Evolutionary conservation across 92 coral and sea anemone genomes (phyloP), one percentile per base, ranked within the genome.

Genomic region (Hydrozoanthus gracilis): DNA sequence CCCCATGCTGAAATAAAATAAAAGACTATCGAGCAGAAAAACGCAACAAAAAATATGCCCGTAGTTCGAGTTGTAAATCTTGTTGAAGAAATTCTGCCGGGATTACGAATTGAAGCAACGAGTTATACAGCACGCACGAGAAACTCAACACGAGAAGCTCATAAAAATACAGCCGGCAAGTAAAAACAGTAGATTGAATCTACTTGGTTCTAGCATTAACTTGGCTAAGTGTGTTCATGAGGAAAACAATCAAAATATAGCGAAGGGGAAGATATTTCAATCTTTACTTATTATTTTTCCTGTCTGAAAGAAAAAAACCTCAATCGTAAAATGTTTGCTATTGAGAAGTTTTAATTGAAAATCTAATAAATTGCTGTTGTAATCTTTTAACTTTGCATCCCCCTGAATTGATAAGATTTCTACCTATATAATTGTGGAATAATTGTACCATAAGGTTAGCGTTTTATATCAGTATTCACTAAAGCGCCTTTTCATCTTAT

Each of bases 51-150:
- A 44, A 72, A 11, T 9, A 72, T 72, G 54, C 77, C 77, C 48
- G 55, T 72, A 9, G 48, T 72, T 15, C 44, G 50, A 72, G 44
- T 72, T 72, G 77, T 72, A 6, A 51, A 72, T 72, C 48, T 45
- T 46, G 46, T 11, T 11, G 20, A 46, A 45, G 77, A 72, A 44
- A 44, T 72, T 15, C 54, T 72, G 20, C 17, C 54, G 4, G 77
- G 46, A 3, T 12, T 35, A 44, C 4, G 12, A 71, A 13, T 44
- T 12, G 51, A 72, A 4, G 46, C 4, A 9, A 15, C 46, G 48
- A 72, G 44, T 52, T 9, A 72, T 11, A 46, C 77, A 0, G 14
- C 77, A 10, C 16, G 18, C 13, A 44, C 6, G 18, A 12, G 20
- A 15, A 72, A 46, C 11, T n/a, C 52, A 7, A 7, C 7, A 0